Base-by-base conservation (phyloP, 2,888 invertebrate species). In the Blera fallax region DNA sequence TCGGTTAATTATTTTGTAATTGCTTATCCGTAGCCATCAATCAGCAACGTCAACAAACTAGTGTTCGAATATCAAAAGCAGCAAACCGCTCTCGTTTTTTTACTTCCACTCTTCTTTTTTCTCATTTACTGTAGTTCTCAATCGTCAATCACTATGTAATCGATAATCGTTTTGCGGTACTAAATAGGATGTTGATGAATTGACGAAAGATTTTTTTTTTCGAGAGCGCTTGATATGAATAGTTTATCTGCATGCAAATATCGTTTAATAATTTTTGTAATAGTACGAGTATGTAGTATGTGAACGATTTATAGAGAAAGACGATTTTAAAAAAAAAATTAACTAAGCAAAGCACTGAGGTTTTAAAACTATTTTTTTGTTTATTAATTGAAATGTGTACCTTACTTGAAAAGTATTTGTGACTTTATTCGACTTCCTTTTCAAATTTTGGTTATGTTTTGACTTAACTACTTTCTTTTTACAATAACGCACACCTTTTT, bases 1-100 rank as follows among this genome's bases (percentile, higher is more conserved):
- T 29, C 60, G 52, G 74, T 74, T 80, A 84, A 84, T 74, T 76
- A 76, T 84, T 84, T 80, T 65, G 84, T 80, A 80, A 84, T 84
- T 80, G 74, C 80, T 84, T 84, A 70, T 84, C 58, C 52, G 69
- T 74, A 54, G 58, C 80, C 56, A 84, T 84, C 70, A 84, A 74
- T 80, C 84, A 80, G 37, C 70, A 56, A 18, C 72, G 54, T 73
- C 62, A 43, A 73, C 62, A 43, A 62, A 73, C 37, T 73, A 67
- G 72, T 72, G 37, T 40, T n/a, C 27, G 29, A 58, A 58, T 56
- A 67, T 67, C 73, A 52, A 45, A 34, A 77, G 58, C 58, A 78
- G 65, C 34, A 40, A 77, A 58, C 21, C 37, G 16, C 18, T 58
- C 3, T 64, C 29, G 40, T 50, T 34, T 80, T 58, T 58, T n/a